Evolutionary conservation across 2,797 vertebrate genomes (phyloP).

Genomic region (Fratercula arctica): DNA sequence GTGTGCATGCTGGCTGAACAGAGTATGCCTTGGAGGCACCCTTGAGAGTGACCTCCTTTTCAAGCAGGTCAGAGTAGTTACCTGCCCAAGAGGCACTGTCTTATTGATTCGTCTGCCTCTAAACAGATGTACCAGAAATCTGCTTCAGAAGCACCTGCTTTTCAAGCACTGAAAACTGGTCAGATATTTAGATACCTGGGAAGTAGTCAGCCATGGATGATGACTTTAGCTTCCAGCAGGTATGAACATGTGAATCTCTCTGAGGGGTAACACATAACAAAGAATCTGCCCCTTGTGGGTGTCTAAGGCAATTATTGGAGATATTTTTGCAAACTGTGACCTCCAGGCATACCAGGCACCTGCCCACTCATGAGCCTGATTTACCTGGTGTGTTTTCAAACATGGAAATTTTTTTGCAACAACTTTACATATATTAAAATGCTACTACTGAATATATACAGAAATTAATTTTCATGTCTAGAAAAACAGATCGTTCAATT

Average conservation of each 20-base stretch:
- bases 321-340: neutral
- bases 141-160: conserved; percentile 19
- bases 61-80: conserved; percentile 39
- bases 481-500: neutral
- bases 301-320: neutral
- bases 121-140: conserved; percentile 45
- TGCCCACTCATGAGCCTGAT: neutral
- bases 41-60: conserved; percentile 68
- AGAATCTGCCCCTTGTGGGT: neutral
- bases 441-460: neutral
- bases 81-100: conserved; percentile 55
- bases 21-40: conserved; percentile 26
- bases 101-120: conserved; percentile 60
- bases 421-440: neutral
- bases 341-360: neutral
- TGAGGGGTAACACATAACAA: neutral
- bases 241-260: neutral
- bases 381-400: neutral
- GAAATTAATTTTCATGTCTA: neutral
- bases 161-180: neutral
- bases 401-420: neutral
- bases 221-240: neutral
- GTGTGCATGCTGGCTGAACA: conserved; percentile 10
- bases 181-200: neutral
- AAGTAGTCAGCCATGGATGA: conserved; percentile 8